Evolutionary conservation across 2,113 vertebrate species (phyloP).

Genomic region (Labeo catla): DNA sequence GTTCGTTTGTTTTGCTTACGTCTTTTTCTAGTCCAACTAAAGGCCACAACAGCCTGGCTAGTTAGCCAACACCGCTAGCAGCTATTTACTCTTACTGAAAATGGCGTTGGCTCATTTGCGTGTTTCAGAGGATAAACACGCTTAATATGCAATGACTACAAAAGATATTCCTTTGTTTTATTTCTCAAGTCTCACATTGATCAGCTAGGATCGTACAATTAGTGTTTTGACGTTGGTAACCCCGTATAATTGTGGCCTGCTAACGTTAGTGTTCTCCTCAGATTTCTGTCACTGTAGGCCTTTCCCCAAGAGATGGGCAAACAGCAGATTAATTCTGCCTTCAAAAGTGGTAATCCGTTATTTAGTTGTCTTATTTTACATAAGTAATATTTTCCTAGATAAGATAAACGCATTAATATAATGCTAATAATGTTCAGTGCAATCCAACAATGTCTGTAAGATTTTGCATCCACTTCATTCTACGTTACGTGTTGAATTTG

Average conservation of each 20-base stretch:
- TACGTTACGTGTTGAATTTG: neutral
- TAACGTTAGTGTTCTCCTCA: neutral
- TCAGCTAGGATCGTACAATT: neutral
- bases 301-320: neutral
- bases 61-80: conserved; percentile 40
- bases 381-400: neutral
- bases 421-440: neutral
- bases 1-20: neutral
- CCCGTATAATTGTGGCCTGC: conserved; percentile 10
- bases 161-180: neutral
- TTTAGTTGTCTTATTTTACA: neutral
- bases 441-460: neutral
- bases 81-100: conserved; percentile 37
- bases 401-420: neutral
- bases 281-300: conserved; percentile 4
- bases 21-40: neutral
- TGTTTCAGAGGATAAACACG: neutral
- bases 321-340: neutral
- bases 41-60: conserved; percentile 15
- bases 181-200: neutral
- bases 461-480: neutral
- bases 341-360: neutral
- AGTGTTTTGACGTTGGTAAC: neutral
- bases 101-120: conserved; percentile 36
- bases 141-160: neutral